Evolutionary conservation across 2,797 vertebrate genomes (phyloP).

Genomic region (Chaetophractus vellerosus): DNA sequence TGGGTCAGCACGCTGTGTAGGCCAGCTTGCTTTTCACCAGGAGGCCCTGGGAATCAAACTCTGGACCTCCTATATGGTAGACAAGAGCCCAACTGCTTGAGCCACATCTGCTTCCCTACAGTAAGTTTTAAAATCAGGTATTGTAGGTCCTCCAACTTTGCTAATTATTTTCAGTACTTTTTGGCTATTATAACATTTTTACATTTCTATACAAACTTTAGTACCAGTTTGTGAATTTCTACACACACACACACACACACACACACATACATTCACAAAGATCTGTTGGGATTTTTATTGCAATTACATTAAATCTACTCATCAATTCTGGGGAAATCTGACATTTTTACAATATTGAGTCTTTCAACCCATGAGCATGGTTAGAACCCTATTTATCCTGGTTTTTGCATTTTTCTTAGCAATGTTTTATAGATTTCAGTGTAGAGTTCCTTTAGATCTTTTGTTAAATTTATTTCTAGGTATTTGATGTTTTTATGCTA

Average conservation of each 20-base stretch:
- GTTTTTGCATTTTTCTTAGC: neutral
- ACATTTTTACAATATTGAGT: neutral
- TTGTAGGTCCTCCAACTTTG: neutral
- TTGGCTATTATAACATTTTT: neutral
- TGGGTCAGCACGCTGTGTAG: too few species aligned
- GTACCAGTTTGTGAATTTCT: neutral
- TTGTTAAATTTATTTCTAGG: slow-evolving; percentile 26
- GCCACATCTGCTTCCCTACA: too few species aligned
- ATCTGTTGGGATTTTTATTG: neutral
- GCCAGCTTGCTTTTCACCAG: too few species aligned
- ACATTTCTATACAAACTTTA: slow-evolving; percentile 6
- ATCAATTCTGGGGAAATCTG: neutral
- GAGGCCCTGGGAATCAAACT: too few species aligned
- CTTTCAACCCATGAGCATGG: neutral
- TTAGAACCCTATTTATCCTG: neutral
- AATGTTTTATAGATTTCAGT: neutral
- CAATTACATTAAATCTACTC: neutral
- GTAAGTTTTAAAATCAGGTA: too few species aligned
- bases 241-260: neutral
- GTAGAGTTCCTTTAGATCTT: neutral
- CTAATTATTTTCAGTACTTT: neutral
- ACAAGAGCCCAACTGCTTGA: too few species aligned
- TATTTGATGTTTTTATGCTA: neutral
- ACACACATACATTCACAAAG: neutral
- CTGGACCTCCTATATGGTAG: too few species aligned